These are phyloP conservation scores for Hydrozoanthus gracilis DNA, from an alignment of 92 coral and sea anemone species.

Conservation along the genomic window DNA sequence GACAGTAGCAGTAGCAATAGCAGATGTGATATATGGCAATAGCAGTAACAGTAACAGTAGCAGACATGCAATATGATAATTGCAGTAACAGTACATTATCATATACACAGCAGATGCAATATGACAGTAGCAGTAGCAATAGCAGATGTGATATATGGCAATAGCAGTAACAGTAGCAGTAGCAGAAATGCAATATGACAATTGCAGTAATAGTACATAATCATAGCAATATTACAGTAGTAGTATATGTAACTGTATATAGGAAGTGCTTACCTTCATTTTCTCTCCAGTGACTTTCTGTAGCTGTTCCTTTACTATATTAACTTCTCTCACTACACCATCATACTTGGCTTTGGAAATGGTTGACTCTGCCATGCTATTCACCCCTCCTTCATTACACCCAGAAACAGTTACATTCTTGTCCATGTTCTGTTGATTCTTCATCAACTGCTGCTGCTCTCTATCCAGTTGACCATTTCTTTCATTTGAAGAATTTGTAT, in stretches of 20 bases:
- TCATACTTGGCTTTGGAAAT: slow-evolving; percentile 58
- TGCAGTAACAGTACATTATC: too few relatives aligned
- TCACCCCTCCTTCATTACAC: slow-evolving; percentile 15
- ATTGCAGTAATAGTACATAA: too few relatives aligned
- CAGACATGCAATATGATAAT: background rate
- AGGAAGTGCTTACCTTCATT: slow-evolving; percentile 58
- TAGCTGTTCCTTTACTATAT: slow-evolving; percentile 60
- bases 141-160: background rate
- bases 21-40: background rate
- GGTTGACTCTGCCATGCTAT: slow-evolving; percentile 40
- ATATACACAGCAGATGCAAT: too few relatives aligned
- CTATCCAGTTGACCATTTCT: background rate
- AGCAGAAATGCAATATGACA: background rate
- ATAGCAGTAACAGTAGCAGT: background rate
- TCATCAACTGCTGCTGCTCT: slow-evolving; percentile 1
- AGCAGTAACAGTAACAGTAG: background rate
- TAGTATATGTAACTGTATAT: too few relatives aligned
- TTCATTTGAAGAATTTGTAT: background rate
- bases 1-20: background rate
- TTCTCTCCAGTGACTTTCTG: slow-evolving; percentile 61
- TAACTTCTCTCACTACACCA: slow-evolving; percentile 58
- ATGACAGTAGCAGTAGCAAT: background rate
- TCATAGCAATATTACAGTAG: background rate
- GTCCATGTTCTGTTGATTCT: slow-evolving; percentile 17
- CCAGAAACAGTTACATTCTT: slow-evolving; percentile 2